Evolutionary conservation across 2,113 vertebrate species (phyloP), one percentile per base, ranked within the genome.

Genomic region (Centropristis striata): DNA sequence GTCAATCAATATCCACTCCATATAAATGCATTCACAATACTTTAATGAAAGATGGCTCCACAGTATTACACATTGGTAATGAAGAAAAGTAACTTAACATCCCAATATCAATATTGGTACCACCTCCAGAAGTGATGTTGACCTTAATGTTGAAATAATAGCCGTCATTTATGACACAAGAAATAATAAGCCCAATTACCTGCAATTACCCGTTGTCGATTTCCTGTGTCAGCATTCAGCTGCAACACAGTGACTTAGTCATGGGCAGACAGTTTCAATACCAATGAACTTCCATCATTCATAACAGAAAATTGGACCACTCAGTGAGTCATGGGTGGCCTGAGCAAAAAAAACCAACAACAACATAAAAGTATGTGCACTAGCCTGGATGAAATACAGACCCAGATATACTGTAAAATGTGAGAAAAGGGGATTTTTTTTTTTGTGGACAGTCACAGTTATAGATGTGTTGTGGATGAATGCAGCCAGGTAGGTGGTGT

Each of bases 241-340:
- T 28, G 37, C 53, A 25, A 71, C 69, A 11, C 41, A 27, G 27
- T 36, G 78, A 58, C 71, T 82, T 27, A 44, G 78, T 85, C 75
- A 78, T 60, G 74, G 69, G 9, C 69, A 71, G 77, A 72, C 84
- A 54, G 41, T 61, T 89, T 84, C 66, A 65, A 84, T 80, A 76
- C 46, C 37, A 18, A 47, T 42, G 51, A 47, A 53, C 57, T 61
- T 82, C 68, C 59, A 82, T 84, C 75, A 81, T 36, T 66, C 58
- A 37, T 32, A 36, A 20, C 61, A 50, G 68, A 41, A 61, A 68
- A 79, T 64, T 67, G 32, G 32, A 13, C 10, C 68, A 36, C 61
- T 57, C 39, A 60, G 55, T 36, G 75, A 80, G 49, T 59, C 51
- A 50, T 58, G 10, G 18, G 59, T 42, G 58, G 47, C 23, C 28